Conservation (phyloP, 2,797 vertebrate species). For the Danio jaintianensis region DNA sequence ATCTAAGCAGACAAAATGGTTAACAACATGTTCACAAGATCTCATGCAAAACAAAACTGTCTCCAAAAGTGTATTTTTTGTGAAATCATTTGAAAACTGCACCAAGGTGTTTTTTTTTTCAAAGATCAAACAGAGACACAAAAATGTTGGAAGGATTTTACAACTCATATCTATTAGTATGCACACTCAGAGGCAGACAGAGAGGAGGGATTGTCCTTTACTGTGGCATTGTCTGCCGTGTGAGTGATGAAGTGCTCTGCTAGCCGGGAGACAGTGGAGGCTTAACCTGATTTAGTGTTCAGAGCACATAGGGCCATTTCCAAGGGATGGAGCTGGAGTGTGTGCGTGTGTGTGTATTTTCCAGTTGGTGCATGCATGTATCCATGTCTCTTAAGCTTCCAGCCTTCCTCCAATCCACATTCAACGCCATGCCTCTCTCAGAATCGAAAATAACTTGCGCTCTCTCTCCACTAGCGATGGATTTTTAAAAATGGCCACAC, state of each 20-base stretch:
- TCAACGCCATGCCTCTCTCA: slow-evolving; percentile 19
- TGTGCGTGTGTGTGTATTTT: slow-evolving; percentile 36
- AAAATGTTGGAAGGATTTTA: slow-evolving; percentile 15
- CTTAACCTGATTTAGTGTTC: slow-evolving; percentile 64
- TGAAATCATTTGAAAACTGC: background rate
- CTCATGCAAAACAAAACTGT: no score
- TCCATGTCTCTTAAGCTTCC: slow-evolving; percentile 25
- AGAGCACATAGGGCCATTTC: slow-evolving; percentile 55
- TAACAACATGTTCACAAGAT: no score
- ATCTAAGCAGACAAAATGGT: no score
- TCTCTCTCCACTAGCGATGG: background rate
- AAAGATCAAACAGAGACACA: slow-evolving; percentile 8
- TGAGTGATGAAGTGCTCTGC: slow-evolving; percentile 59
- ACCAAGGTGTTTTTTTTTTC: background rate
- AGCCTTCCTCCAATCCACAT: slow-evolving; percentile 46
- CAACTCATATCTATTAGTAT: slow-evolving; percentile 28
- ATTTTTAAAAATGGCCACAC: slow-evolving; percentile 24
- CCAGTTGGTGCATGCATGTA: slow-evolving; percentile 17
- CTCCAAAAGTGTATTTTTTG: no score
- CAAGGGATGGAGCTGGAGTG: slow-evolving; percentile 20
- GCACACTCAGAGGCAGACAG: slow-evolving; percentile 38
- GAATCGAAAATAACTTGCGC: slow-evolving; percentile 49
- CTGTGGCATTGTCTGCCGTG: slow-evolving; percentile 47
- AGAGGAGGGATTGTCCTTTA: slow-evolving; percentile 48
- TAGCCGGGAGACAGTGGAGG: slow-evolving; percentile 51